A percentile compares a stretch with the other conserved stretches of the same genome.
These are phyloP conservation scores for Taxidea taxus DNA, from an alignment of 2,113 vertebrate species.

Conservation along the genomic window DNA sequence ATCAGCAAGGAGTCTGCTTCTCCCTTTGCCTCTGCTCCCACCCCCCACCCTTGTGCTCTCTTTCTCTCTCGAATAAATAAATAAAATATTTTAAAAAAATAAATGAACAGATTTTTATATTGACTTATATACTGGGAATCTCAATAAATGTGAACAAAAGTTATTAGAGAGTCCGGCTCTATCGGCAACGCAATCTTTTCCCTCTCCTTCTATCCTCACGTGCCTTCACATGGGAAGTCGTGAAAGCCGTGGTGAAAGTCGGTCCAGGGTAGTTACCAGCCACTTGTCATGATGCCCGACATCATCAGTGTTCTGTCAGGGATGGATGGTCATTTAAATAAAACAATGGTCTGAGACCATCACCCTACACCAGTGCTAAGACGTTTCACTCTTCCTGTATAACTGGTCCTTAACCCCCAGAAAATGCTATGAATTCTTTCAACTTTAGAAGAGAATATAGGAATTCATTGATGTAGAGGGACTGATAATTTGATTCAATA, in stretches of 20 bases:
- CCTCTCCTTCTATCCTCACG: not conserved
- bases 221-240: not conserved
- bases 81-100: not conserved
- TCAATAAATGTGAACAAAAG: not conserved
- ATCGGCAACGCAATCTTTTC: rapidly evolving
- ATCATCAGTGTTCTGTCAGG: not conserved
- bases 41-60: not conserved
- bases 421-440: not conserved
- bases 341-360: not conserved
- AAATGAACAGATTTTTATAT: not conserved
- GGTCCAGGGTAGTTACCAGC: not conserved
- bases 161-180: not conserved
- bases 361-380: too few species aligned
- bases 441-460: not conserved
- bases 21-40: not conserved
- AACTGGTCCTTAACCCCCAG: not conserved
- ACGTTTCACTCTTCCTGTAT: not conserved
- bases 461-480: not conserved
- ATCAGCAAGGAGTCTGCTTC: not conserved
- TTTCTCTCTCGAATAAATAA: not conserved
- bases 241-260: not conserved
- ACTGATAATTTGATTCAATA: not conserved
- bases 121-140: not conserved
- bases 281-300: rapidly evolving
- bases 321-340: not conserved